Evolutionary conservation across 2,113 vertebrate genomes (phyloP).

Genomic region (Micronycteris hirsuta): DNA sequence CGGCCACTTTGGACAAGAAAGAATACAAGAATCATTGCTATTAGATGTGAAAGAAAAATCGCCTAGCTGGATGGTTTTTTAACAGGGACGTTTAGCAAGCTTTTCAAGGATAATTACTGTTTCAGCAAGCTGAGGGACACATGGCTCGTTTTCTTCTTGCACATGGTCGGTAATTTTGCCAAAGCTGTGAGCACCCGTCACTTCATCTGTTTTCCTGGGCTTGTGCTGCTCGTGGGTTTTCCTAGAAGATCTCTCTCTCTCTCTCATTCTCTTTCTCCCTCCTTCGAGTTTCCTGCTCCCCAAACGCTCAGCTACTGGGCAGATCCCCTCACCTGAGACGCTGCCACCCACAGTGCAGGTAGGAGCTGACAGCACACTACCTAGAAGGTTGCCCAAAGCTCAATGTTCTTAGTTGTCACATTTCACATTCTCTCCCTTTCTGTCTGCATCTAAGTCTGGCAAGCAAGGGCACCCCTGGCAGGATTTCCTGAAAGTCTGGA

Average conservation of each 20-base stretch:
- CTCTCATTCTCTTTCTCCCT: neutral
- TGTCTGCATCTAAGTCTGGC: neutral
- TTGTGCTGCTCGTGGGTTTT: neutral
- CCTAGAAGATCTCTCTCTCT: neutral
- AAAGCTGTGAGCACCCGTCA: accelerated
- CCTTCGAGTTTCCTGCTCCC: neutral
- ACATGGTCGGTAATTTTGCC: neutral
- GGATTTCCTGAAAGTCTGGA: neutral
- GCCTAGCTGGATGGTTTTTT: constrained; percentile 45
- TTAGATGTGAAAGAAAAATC: constrained; percentile 64
- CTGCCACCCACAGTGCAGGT: accelerated
- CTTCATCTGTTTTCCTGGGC: neutral
- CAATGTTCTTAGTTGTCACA: neutral
- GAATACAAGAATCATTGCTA: constrained; percentile 34
- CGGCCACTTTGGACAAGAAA: constrained; percentile 49
- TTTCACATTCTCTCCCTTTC: neutral
- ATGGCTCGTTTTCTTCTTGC: neutral
- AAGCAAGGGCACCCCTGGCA: neutral
- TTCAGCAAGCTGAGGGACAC: neutral
- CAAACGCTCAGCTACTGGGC: neutral
- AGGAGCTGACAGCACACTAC: neutral
- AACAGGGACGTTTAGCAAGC: constrained; percentile 48
- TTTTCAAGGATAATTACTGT: constrained; percentile 60
- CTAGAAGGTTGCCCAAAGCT: neutral
- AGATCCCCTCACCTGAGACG: neutral